Base-by-base conservation (phyloP, 2,888 invertebrate species). In the Stramonita haemastoma region DNA sequence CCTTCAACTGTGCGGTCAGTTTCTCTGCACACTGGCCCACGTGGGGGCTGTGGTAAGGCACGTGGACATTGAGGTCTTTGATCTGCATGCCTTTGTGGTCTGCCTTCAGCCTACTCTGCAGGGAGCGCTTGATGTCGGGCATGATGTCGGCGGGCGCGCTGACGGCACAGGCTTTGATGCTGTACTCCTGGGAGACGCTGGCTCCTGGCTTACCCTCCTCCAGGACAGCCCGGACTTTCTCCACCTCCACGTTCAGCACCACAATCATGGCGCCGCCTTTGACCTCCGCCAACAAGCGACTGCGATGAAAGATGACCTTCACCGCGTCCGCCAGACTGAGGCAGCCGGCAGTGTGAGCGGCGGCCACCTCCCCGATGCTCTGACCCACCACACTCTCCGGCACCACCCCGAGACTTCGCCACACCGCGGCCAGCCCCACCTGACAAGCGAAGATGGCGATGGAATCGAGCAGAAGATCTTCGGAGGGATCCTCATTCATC, bases 281-380 rank as follows among this genome's bases (percentile, higher is more conserved):
- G 0, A 60, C 87, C 81, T 90, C 57, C 15, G 91, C 87, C 60
- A 93, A 88, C 22, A 90, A 15, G 34, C 85, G 73, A 26, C 92
- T 91, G 73, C 93, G 88, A 79, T 91, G 89, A 81, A 91, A 93
- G 32, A 93, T 93, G 13, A 94, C 90, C 34, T 79, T 90, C 0
- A 93, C 93, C 19, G 93, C 93, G 32, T 90, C 89, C n/a, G 90
- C 87, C 1, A 93, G 88, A 57, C 90, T 84, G 13, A 93, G 70
- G 34, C 88, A 86, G 17, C 93, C 92, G 15, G 92, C 86, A 36
- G 91, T 91, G 89, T 92, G 92, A 1, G 93, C 92, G 8, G 93
- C 94, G 22, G 93, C 92, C 15, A 94, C 93, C 73, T 94, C 94
- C 11, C 94, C 94, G 19, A 93, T 90, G 1, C 93, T 93, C 87